A percentile compares a stretch with the other conserved stretches of the same genome.
These are phyloP conservation scores for Drosophila prostipennis DNA, from an alignment of 2,888 invertebrate genomes.

Conservation along the genomic window DNA sequence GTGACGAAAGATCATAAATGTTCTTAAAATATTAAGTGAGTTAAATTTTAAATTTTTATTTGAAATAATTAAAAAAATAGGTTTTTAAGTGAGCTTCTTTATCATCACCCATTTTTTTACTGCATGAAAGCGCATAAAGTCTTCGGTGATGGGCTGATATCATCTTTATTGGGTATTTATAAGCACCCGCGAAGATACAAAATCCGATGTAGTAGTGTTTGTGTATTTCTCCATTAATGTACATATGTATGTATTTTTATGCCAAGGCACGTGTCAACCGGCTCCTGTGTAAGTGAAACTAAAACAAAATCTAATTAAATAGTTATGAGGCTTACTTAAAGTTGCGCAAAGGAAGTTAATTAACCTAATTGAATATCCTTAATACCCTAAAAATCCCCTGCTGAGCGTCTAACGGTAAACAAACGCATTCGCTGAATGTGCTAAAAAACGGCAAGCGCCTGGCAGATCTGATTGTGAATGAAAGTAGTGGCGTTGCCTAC, in stretches of 20 bases:
- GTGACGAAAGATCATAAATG: not conserved
- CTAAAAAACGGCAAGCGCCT: slow-evolving; percentile 17
- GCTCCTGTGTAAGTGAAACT: slow-evolving; percentile 1
- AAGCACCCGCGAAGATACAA: slow-evolving; percentile 9
- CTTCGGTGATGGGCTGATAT: not conserved
- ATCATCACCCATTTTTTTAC: not conserved
- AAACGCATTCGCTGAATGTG: not conserved
- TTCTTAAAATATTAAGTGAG: too few relatives aligned
- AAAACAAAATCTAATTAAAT: slow-evolving; percentile 3
- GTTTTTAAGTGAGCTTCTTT: too few relatives aligned
- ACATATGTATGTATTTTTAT: not conserved
- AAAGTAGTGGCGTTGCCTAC: slow-evolving; percentile 3
- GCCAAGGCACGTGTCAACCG: slow-evolving; percentile 20
- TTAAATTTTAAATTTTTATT: too few relatives aligned
- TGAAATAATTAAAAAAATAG: too few relatives aligned
- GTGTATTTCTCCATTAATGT: slow-evolving; percentile 27
- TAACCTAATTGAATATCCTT: not conserved
- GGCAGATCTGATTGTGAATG: not conserved
- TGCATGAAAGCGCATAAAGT: slow-evolving; percentile 1
- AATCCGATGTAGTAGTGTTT: slow-evolving; percentile 8
- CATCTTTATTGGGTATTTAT: slow-evolving; percentile 26
- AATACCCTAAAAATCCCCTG: not conserved
- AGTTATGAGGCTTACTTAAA: not conserved
- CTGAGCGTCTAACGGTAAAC: not conserved
- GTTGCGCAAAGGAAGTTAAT: not conserved